A percentile compares a stretch with the other conserved stretches of the same genome.
Conservation (phyloP, 1,140 invertebrate genomes). For the Venustaconcha ellipsiformis region DNA sequence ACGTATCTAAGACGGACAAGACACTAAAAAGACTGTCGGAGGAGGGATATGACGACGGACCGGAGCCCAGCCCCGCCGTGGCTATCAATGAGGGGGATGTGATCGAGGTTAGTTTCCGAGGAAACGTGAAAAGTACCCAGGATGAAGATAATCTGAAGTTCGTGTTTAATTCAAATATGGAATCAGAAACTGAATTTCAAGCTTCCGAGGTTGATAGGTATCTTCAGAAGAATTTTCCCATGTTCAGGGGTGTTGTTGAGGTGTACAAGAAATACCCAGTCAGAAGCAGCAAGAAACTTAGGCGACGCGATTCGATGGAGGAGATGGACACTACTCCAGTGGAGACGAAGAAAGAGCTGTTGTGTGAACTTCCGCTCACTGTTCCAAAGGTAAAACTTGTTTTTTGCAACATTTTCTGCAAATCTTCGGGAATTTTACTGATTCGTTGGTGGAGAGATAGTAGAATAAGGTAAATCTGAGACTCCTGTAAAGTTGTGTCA, state of each 20-base stretch:
- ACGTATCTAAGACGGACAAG: conserved; percentile 35
- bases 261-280: conserved; percentile 38
- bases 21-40: conserved; percentile 40
- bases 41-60: conserved; percentile 57
- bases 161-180: conserved; percentile 57
- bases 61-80: conserved; percentile 37
- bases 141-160: conserved; percentile 32
- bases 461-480: too few relatives aligned
- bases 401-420: neutral
- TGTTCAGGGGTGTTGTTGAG: conserved; percentile 51
- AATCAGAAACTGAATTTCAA: conserved; percentile 36
- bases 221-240: conserved; percentile 59
- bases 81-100: conserved; percentile 56
- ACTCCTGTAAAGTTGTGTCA: too few relatives aligned
- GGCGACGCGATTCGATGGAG: conserved; percentile 33
- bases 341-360: conserved; percentile 39
- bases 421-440: too few relatives aligned
- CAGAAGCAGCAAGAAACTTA: conserved; percentile 19
- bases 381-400: conserved; percentile 55
- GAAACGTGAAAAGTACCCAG: conserved; percentile 50
- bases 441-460: too few relatives aligned
- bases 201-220: conserved; percentile 57
- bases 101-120: conserved; percentile 57
- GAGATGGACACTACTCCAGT: conserved; percentile 22
- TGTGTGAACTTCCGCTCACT: conserved; percentile 55